Conservation (phyloP, 2,797 vertebrate species). For the Dromococcyx pavoninus region DNA sequence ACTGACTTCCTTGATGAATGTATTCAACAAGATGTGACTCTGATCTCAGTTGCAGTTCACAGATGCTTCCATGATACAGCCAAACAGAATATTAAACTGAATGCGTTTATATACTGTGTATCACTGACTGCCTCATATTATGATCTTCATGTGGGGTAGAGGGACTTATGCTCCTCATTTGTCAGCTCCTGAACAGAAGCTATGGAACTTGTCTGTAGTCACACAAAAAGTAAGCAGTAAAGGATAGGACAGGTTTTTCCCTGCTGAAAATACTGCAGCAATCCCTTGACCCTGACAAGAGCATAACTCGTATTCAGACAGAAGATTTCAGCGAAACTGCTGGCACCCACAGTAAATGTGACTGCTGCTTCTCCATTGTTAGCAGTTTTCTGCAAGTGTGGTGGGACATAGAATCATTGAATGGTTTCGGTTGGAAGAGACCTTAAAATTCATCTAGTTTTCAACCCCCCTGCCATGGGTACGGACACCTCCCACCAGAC, state of each 20-base stretch:
- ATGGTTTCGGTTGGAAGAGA: too few relatives aligned
- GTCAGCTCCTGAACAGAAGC: neutral
- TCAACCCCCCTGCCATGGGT: too few relatives aligned
- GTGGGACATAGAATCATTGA: neutral
- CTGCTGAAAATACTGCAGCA: neutral
- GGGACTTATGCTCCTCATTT: neutral
- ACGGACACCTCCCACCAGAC: too few relatives aligned
- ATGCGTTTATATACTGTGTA: neutral
- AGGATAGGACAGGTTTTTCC: neutral
- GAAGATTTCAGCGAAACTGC: neutral
- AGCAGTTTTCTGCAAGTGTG: neutral
- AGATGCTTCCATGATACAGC: neutral
- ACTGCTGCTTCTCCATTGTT: neutral
- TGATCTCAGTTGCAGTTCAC: neutral
- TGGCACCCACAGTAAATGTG: neutral
- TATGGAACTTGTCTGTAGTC: neutral
- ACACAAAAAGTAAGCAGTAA: neutral
- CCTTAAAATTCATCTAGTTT: too few relatives aligned
- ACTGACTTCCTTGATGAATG: neutral
- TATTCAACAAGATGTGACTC: neutral
- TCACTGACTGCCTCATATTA: neutral
- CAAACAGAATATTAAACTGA: neutral
- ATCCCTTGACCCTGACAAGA: neutral
- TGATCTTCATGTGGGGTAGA: neutral
- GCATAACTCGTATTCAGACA: neutral